Conservation (phyloP, 2,888 invertebrate genomes). For the Notodonta dromedarius region DNA sequence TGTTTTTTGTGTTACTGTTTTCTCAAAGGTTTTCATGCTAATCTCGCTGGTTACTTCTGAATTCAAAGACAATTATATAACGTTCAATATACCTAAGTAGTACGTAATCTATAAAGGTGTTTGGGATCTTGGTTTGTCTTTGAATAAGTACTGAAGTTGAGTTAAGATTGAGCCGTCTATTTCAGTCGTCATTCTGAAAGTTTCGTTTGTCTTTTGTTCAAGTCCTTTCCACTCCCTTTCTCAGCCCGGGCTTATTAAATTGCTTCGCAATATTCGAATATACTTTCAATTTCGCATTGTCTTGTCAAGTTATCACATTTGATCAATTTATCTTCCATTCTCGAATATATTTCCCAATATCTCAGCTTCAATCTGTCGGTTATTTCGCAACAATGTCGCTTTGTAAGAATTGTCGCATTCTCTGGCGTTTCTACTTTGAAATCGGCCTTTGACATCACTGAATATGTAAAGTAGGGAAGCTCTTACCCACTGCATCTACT, state of each 20-base stretch:
- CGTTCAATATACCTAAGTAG: too few species aligned
- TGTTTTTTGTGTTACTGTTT: too few species aligned
- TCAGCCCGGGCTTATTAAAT: background rate
- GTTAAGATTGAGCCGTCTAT: background rate
- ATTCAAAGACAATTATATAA: too few species aligned
- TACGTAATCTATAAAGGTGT: too few species aligned
- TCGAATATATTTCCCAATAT: constrained; percentile 6
- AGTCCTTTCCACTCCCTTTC: background rate
- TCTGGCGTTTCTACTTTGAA: constrained; percentile 21
- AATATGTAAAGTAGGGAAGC: constrained; percentile 44
- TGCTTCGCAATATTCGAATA: constrained; percentile 10
- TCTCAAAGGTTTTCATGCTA: too few species aligned
- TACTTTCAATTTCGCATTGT: constrained; percentile 6
- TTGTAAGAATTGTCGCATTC: constrained; percentile 27
- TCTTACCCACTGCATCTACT: constrained; percentile 41
- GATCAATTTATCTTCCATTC: constrained; percentile 8
- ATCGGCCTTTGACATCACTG: constrained; percentile 43
- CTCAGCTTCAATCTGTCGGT: constrained; percentile 8
- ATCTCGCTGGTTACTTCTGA: too few species aligned
- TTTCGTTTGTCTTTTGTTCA: constrained; percentile 15
- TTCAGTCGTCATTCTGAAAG: constrained; percentile 12
- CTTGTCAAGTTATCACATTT: constrained; percentile 10
- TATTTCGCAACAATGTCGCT: constrained; percentile 26
- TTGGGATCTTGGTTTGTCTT: too few species aligned
- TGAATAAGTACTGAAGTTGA: background rate